Conservation (phyloP, 92 coral and sea anemone species). For the Epizoanthus illoricatus region DNA sequence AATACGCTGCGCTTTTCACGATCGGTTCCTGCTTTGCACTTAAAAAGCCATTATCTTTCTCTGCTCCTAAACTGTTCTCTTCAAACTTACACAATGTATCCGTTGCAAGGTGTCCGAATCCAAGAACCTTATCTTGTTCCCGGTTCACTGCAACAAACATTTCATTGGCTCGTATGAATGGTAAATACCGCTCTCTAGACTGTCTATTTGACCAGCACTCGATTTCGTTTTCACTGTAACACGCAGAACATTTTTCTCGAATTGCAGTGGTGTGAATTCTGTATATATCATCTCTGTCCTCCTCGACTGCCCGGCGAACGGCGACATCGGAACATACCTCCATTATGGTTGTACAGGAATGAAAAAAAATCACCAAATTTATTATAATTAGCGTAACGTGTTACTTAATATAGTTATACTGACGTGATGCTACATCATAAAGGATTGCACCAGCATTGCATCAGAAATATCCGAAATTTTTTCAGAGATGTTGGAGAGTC, state of each 20-base stretch:
- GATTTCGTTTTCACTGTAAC: conserved; percentile 60
- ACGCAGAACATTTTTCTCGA: conserved; percentile 60
- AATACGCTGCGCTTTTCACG: not conserved
- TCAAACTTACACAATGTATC: not conserved
- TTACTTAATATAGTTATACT: too few species aligned
- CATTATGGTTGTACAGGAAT: not conserved
- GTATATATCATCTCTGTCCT: conserved; percentile 59
- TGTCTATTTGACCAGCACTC: conserved; percentile 60
- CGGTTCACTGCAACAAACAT: conserved; percentile 57
- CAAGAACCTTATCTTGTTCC: conserved; percentile 42
- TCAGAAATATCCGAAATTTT: too few species aligned
- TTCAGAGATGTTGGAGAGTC: too few species aligned
- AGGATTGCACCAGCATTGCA: too few species aligned
- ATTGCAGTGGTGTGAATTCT: conserved; percentile 67
- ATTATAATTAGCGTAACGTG: too few species aligned
- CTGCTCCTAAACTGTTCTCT: conserved; percentile 5
- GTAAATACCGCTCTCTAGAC: conserved; percentile 47
- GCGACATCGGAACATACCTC: not conserved
- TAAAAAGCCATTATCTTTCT: not conserved
- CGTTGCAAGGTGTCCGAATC: conserved; percentile 69
- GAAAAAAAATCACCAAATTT: too few species aligned
- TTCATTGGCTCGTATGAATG: conserved; percentile 53
- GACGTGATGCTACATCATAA: too few species aligned
- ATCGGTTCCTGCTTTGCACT: not conserved
- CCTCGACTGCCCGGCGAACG: conserved; percentile 55